phyloP scores from a whole-genome alignment of 92 coral and sea anemone genomes.

The Epizoanthus rinbou region DNA sequence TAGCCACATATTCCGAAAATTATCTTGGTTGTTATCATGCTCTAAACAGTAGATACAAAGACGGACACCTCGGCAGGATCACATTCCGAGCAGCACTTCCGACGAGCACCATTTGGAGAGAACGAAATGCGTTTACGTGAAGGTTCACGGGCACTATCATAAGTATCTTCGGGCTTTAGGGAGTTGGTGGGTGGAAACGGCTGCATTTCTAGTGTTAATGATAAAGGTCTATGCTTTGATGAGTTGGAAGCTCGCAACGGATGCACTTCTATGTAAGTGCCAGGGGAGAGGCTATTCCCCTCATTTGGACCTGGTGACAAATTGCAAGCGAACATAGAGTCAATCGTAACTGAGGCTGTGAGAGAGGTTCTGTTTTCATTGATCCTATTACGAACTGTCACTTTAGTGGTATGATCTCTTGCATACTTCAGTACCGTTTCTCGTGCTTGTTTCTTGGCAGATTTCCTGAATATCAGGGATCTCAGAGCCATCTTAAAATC shows the following conservation, averaged over 20 bases:
- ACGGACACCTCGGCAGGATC: neutral
- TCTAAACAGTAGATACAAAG: neutral
- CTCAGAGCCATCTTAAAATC: constrained; percentile 26
- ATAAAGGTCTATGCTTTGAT: neutral
- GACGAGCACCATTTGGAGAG: neutral
- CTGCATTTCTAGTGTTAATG: neutral
- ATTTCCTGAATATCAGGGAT: constrained; percentile 19
- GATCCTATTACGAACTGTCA: neutral
- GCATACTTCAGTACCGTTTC: neutral
- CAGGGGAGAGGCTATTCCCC: neutral
- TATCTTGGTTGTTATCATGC: neutral
- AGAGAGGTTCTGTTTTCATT: neutral
- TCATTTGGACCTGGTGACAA: neutral
- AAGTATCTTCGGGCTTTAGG: neutral
- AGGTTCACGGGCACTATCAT: neutral
- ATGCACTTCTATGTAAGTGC: neutral
- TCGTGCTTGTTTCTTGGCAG: constrained; percentile 27
- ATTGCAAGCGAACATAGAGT: neutral
- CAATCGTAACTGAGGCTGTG: constrained; percentile 8
- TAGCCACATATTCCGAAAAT: too few relatives aligned
- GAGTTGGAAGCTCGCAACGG: neutral
- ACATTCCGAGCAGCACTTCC: neutral
- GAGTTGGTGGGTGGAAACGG: neutral
- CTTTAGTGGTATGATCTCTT: neutral
- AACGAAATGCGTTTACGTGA: neutral